Conservation (phyloP, 2,888 invertebrate genomes). For the Coelogynopora nodosa region DNA sequence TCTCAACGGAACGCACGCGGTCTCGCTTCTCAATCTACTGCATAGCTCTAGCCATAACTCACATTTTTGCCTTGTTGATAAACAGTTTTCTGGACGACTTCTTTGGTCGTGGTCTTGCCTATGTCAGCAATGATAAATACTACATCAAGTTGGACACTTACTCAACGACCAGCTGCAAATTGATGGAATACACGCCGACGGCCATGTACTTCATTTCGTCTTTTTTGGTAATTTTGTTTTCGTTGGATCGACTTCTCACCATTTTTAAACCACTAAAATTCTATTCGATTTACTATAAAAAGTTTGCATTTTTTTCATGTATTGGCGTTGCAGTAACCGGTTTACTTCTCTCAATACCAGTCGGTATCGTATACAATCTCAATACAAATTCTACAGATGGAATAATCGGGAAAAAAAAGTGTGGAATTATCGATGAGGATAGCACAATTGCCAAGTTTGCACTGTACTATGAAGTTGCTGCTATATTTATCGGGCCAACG, state of each 20-base stretch:
- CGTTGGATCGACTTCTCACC: slow-evolving; percentile 40
- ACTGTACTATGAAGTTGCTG: not conserved
- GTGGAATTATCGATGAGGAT: not conserved
- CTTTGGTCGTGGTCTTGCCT: slow-evolving; percentile 39
- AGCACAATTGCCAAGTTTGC: slow-evolving; percentile 13
- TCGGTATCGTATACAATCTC: not conserved
- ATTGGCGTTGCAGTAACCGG: not conserved
- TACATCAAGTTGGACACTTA: slow-evolving; percentile 42
- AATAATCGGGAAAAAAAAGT: not conserved
- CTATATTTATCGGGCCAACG: slow-evolving; percentile 32
- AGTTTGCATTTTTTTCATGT: slow-evolving; percentile 9
- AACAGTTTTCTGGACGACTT: slow-evolving; percentile 45
- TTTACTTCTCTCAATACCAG: not conserved
- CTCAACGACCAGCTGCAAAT: slow-evolving; percentile 42
- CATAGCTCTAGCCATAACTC: slow-evolving; percentile 40
- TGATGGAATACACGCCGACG: slow-evolving; percentile 44
- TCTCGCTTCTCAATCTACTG: slow-evolving; percentile 42
- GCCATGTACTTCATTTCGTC: slow-evolving; percentile 41
- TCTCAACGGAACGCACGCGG: not conserved
- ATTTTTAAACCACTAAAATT: slow-evolving; percentile 43
- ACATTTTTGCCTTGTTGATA: slow-evolving; percentile 39
- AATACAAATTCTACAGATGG: not conserved
- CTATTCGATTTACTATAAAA: slow-evolving; percentile 40
- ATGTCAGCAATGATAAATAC: not conserved
- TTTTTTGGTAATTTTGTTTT: slow-evolving; percentile 39